Percentiles rank a stretch among this genome's conserved stretches.
phyloP scores from a whole-genome alignment of 2,113 vertebrate genomes.

The Aegotheles bennettii region DNA sequence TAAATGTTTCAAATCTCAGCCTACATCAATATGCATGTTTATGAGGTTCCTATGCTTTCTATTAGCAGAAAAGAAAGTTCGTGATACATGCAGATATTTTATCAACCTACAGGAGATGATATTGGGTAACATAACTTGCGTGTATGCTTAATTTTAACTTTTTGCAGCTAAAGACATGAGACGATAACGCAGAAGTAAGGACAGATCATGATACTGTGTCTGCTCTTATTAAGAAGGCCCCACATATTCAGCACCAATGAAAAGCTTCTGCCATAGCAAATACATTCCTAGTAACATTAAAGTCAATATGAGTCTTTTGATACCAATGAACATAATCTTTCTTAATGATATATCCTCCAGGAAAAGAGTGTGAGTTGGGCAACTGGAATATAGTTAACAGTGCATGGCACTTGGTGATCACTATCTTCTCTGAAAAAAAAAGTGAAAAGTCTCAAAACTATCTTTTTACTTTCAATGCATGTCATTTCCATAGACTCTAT shows the following conservation, averaged over 20 bases:
- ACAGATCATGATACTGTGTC: not conserved
- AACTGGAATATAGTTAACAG: not conserved
- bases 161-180: not conserved
- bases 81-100: not conserved
- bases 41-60: not conserved
- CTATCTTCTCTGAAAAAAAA: not conserved
- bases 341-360: not conserved
- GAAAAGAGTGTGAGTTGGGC: not conserved
- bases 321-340: not conserved
- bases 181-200: not conserved
- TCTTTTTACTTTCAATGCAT: not conserved
- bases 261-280: not conserved
- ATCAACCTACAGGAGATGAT: not conserved
- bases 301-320: not conserved
- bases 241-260: not conserved
- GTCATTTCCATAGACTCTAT: not conserved
- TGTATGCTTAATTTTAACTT: not conserved
- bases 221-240: not conserved
- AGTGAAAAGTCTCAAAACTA: not conserved
- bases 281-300: not conserved
- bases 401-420: not conserved
- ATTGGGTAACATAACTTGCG: not conserved
- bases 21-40: not conserved
- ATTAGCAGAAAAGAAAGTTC: not conserved
- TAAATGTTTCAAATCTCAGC: not conserved